phyloP scores from a whole-genome alignment of 2,797 vertebrate genomes.

The Hydrophis major region DNA sequence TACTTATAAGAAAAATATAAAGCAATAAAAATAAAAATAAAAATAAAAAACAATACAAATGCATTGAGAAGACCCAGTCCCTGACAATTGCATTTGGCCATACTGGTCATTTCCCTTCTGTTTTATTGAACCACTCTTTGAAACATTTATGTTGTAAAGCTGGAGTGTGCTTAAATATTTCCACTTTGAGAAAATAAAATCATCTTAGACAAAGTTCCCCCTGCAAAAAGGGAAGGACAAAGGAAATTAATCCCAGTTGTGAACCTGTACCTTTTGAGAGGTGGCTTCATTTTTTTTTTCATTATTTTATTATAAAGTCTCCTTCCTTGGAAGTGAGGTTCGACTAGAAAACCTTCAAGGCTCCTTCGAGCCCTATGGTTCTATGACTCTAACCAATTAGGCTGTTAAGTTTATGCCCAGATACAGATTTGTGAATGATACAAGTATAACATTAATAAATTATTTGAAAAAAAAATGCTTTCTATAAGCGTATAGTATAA shows the following conservation, averaged over 20 bases:
- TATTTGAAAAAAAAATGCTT: not conserved
- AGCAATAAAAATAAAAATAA: no score
- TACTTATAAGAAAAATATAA: no score
- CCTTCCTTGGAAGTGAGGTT: not conserved
- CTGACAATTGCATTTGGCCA: conserved; percentile 34
- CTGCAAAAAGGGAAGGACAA: not conserved
- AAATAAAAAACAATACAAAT: not conserved
- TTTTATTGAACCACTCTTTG: conserved; percentile 40
- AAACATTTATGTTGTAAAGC: conserved; percentile 21
- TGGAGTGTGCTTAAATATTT: not conserved
- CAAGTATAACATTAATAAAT: conserved; percentile 2
- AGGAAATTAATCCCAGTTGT: conserved; percentile 21
- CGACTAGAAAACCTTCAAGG: not conserved
- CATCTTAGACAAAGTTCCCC: conserved; percentile 19
- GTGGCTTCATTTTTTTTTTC: conserved; percentile 1
- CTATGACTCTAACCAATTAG: not conserved
- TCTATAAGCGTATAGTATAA: not conserved
- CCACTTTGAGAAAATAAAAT: conserved; percentile 40
- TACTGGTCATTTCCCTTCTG: not conserved
- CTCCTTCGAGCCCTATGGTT: not conserved
- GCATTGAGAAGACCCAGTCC: conserved; percentile 27
- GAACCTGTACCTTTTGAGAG: not conserved
- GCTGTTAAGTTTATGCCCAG: not conserved
- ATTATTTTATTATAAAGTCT: not conserved
- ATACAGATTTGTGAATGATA: not conserved